phyloP scores from a whole-genome alignment of 2,888 invertebrate species.

The Protophormia terraenovae region DNA sequence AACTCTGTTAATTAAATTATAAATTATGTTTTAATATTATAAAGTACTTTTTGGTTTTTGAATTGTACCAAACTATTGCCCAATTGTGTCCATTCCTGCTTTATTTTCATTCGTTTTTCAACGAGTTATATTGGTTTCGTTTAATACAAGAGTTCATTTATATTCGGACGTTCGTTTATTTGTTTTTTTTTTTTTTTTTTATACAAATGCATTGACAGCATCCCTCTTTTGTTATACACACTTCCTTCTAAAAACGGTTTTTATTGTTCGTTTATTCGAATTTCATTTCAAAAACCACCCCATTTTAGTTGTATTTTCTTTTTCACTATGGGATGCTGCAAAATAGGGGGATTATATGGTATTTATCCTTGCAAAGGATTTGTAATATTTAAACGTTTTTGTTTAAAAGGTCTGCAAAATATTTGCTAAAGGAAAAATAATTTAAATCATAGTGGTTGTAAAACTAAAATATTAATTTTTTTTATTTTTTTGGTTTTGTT shows the following conservation, averaged over 20 bases:
- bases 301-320: not conserved
- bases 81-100: too few species aligned
- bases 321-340: not conserved
- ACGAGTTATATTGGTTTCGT: not conserved
- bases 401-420: too few species aligned
- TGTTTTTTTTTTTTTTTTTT: constrained; percentile 5
- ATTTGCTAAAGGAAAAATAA: too few species aligned
- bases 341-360: not conserved
- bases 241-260: constrained; percentile 23
- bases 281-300: constrained; percentile 37
- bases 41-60: too few species aligned
- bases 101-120: not conserved
- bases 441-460: constrained; percentile 41
- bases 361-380: not conserved
- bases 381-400: not conserved
- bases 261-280: constrained; percentile 29
- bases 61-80: too few species aligned
- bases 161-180: not conserved
- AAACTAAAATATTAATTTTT: not conserved
- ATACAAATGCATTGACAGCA: constrained; percentile 7
- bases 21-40: too few species aligned
- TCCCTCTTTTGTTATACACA: constrained; percentile 33
- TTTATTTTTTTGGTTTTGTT: not conserved
- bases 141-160: not conserved
- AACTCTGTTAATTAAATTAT: too few species aligned